Percentiles rank a stretch among this genome's conserved stretches.
These are phyloP conservation scores for Augochlorella aurata DNA, from an alignment of 2,888 invertebrate species.

Conservation along the genomic window DNA sequence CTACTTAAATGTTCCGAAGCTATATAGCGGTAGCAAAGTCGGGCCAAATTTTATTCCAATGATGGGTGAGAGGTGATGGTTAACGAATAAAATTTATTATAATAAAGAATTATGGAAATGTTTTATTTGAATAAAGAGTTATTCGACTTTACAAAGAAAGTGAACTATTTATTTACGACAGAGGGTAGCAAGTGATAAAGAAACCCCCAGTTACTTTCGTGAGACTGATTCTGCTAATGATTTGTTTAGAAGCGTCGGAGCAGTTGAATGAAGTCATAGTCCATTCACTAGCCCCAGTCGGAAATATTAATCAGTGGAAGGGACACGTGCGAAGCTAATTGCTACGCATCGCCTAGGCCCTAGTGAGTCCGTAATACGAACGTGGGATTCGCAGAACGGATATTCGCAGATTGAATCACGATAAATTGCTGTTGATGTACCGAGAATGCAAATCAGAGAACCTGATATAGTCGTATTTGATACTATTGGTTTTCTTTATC, in stretches of 20 bases:
- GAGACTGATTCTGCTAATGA: background rate
- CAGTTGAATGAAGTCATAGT: background rate
- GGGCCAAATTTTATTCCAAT: too few species aligned
- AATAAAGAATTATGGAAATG: too few species aligned
- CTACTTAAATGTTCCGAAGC: too few species aligned
- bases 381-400: constrained; percentile 13
- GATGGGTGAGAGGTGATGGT: too few species aligned
- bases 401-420: constrained; percentile 23
- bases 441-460: constrained; percentile 19
- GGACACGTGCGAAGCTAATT: constrained; percentile 4
- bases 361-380: background rate
- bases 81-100: too few species aligned
- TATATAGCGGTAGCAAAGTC: too few species aligned
- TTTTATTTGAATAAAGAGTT: too few species aligned
- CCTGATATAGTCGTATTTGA: background rate
- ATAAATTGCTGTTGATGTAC: constrained; percentile 18
- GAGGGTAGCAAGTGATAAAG: too few species aligned
- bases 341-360: background rate
- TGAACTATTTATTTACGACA: too few species aligned
- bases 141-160: too few species aligned
- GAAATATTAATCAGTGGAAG: constrained; percentile 17
- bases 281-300: background rate
- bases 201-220: too few species aligned
- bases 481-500: background rate
- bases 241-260: background rate